Percentiles rank a stretch among this genome's conserved stretches.
phyloP scores from a whole-genome alignment of 2,113 vertebrate species.

The Arizona elegans region DNA sequence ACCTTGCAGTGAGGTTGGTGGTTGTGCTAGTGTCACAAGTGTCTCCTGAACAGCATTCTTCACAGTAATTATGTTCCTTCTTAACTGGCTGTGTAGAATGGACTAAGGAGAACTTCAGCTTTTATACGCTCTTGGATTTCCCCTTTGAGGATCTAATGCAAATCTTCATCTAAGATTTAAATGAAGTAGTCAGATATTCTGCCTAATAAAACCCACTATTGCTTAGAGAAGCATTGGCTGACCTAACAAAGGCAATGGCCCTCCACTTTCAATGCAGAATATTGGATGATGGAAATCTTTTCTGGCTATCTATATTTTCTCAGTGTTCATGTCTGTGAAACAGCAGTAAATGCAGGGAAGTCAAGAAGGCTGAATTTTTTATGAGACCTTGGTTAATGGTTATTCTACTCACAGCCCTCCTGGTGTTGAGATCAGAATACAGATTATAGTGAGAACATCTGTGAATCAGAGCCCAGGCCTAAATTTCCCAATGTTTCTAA shows the following conservation, averaged over 20 bases:
- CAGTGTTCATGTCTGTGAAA: slow-evolving; percentile 19
- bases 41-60: not conserved
- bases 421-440: slow-evolving; percentile 73
- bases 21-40: not conserved
- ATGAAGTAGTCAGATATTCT: not conserved
- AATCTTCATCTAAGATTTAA: not conserved
- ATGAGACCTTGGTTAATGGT: slow-evolving; percentile 87
- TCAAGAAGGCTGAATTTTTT: slow-evolving; percentile 89
- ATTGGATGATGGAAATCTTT: not conserved
- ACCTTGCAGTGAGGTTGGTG: not conserved
- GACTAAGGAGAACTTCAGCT: not conserved
- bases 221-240: not conserved
- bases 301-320: not conserved
- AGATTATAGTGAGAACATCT: slow-evolving; percentile 71
- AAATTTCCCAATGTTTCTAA: slow-evolving; percentile 68
- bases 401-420: slow-evolving; percentile 84
- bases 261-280: accelerated
- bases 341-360: slow-evolving; percentile 64
- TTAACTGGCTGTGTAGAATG: not conserved
- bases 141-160: not conserved
- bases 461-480: slow-evolving; percentile 63
- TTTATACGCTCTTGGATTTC: not conserved
- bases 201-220: not conserved
- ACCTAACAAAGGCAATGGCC: not conserved
- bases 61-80: not conserved